These are phyloP conservation scores for Myodes glareolus DNA, from an alignment of 2,113 vertebrate species.

Conservation along the genomic window DNA sequence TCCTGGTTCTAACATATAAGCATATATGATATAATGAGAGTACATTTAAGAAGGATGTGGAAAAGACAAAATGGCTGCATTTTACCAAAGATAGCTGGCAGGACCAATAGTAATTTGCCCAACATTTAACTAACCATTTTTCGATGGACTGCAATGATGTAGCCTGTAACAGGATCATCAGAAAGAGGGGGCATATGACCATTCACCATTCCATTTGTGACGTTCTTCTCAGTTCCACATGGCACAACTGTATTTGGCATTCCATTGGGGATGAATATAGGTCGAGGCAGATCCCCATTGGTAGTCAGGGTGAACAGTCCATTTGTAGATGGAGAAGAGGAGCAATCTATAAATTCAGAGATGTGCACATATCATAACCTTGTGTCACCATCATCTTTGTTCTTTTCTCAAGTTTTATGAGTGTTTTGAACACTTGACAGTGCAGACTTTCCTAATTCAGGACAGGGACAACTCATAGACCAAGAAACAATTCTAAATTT, in stretches of 20 bases:
- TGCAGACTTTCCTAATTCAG: neutral
- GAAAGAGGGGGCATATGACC: slow-evolving; percentile 89
- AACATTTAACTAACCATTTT: slow-evolving; percentile 93
- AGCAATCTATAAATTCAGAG: slow-evolving; percentile 82
- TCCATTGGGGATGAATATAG: slow-evolving; percentile 92
- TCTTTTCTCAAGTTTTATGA: slow-evolving; percentile 53
- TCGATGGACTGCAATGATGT: slow-evolving; percentile 98
- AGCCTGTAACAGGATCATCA: slow-evolving; percentile 94
- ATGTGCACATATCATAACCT: neutral
- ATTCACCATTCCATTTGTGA: slow-evolving; percentile 90
- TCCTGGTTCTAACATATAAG: neutral
- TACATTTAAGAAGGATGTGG: slow-evolving; percentile 3
- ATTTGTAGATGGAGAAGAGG: slow-evolving; percentile 85
- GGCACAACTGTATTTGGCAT: slow-evolving; percentile 91
- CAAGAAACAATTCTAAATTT: slow-evolving; percentile 59
- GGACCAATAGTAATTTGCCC: neutral
- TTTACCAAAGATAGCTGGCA: slow-evolving; percentile 52
- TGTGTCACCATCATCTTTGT: neutral
- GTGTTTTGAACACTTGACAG: neutral
- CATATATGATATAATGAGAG: neutral
- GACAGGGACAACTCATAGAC: neutral
- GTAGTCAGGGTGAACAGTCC: slow-evolving; percentile 84
- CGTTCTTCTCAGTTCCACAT: slow-evolving; percentile 88
- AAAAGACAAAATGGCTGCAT: slow-evolving; percentile 46
- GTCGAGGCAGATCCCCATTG: slow-evolving; percentile 87